phyloP scores from a whole-genome alignment of 1,140 invertebrate genomes.

The Cryptotermes secundus region DNA sequence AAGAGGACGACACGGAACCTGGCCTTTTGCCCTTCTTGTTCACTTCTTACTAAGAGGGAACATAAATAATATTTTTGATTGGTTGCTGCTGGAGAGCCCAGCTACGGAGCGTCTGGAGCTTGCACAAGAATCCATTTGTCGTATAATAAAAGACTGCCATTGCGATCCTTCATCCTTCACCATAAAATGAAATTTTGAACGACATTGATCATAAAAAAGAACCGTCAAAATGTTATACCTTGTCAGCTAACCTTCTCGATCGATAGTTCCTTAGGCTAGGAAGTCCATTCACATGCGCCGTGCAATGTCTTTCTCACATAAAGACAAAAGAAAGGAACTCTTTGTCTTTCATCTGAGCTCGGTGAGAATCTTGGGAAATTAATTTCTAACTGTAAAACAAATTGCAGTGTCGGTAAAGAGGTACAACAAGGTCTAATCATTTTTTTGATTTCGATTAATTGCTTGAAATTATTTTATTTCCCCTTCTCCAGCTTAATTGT shows the following conservation, averaged over 20 bases:
- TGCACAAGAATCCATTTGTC: not conserved
- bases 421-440: too few relatives aligned
- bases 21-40: not conserved
- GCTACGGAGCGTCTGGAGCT: too few relatives aligned
- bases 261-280: not conserved
- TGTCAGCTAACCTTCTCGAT: not conserved
- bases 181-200: conserved; percentile 27
- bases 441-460: too few relatives aligned
- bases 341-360: too few relatives aligned
- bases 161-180: not conserved
- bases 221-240: conserved; percentile 8
- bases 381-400: too few relatives aligned
- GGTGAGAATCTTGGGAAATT: too few relatives aligned
- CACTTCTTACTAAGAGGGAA: not conserved
- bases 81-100: not conserved
- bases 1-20: too few relatives aligned
- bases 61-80: not conserved
- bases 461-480: too few relatives aligned
- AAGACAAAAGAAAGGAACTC: not conserved
- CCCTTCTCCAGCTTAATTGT: too few relatives aligned
- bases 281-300: not conserved
- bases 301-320: not conserved
- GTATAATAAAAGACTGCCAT: conserved; percentile 21
- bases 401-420: too few relatives aligned
- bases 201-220: conserved; percentile 15